Base-by-base conservation (phyloP, 2,888 invertebrate species). In the Heliconius erato region DNA sequence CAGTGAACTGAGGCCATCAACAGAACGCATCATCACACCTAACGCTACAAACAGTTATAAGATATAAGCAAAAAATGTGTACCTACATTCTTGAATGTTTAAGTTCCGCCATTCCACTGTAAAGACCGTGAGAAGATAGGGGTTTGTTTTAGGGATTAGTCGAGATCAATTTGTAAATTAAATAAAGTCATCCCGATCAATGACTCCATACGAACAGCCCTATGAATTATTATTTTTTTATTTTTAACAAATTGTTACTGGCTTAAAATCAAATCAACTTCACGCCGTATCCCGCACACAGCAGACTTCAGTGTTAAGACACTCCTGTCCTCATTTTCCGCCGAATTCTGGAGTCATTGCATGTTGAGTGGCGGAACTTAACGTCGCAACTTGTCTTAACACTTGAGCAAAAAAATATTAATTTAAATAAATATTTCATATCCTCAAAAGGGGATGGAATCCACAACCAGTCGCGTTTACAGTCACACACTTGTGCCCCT, bases 41-140 rank as follows among this genome's bases (percentile, higher is more conserved):
- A 81, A 81, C 72, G 81, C 49, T 65, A n/a, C 49, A 11, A 81
- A 81, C 81, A 81, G 78, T 81, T 81, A 81, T 32, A 69, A 44
- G 63, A 65, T 71, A 72, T 78, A 65, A 71, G 63, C 28, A 77
- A 81, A 71, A 81, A 81, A 35, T 14, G 23, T 35, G 63, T 63
- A 40, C 59, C 63, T 76, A 71, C 32, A 78, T 78, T 72, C 81
- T 69, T 67, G 69, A 44, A 72, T 72, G 23, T 71, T 49, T 67
- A 65, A 19, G 71, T 12, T 54, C 69, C 54, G 77, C 4, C 14
- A 44, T 81, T 44, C 28, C 44, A 28, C 14, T 67, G 11, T 49
- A 28, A 19, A 19, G 9, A 63, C 7, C 63, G 63, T 76, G 76
- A 63, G 76, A 76, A 35, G n/a, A 76, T 76, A 63, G 35, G 76